phyloP scores from a whole-genome alignment of 2,113 vertebrate genomes.

The Hippocampus zosterae region DNA sequence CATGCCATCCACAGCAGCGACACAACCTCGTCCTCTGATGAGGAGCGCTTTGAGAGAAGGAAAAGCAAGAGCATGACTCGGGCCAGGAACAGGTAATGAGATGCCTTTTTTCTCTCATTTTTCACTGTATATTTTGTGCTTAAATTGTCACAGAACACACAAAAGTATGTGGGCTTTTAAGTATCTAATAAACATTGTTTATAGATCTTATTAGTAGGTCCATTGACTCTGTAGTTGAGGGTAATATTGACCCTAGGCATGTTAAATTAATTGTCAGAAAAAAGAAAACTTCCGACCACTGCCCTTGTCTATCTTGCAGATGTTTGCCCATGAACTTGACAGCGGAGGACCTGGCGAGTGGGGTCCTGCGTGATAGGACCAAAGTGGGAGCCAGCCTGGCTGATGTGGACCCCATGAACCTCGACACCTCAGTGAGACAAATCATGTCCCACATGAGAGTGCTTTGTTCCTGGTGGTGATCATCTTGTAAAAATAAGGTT shows the following conservation, averaged over 20 bases:
- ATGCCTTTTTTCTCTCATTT: too few relatives aligned
- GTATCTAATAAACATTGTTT: too few relatives aligned
- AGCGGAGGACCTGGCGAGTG: slow-evolving; percentile 85
- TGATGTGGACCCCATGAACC: slow-evolving; percentile 96
- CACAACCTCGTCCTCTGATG: slow-evolving; percentile 93
- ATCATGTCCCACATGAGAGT: neutral
- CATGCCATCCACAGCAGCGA: slow-evolving; percentile 99
- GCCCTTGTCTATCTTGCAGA: slow-evolving; percentile 56
- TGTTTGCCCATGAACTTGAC: slow-evolving; percentile 96
- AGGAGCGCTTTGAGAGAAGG: slow-evolving; percentile 96
- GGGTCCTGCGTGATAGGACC: slow-evolving; percentile 87
- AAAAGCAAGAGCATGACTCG: slow-evolving; percentile 98
- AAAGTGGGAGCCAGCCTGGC: slow-evolving; percentile 97
- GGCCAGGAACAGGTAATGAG: slow-evolving; percentile 86
- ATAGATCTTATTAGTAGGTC: too few relatives aligned
- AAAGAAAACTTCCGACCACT: neutral
- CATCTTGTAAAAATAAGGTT: neutral
- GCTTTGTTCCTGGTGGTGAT: accelerated
- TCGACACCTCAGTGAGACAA: slow-evolving; percentile 86
- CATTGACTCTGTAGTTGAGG: too few relatives aligned
- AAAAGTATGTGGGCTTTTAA: too few relatives aligned
- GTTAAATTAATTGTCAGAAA: too few relatives aligned
- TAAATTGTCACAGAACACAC: too few relatives aligned
- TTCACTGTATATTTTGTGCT: too few relatives aligned
- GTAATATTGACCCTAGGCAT: too few relatives aligned